Conservation (phyloP, 2,113 vertebrate genomes). For the Barbus barbus region DNA sequence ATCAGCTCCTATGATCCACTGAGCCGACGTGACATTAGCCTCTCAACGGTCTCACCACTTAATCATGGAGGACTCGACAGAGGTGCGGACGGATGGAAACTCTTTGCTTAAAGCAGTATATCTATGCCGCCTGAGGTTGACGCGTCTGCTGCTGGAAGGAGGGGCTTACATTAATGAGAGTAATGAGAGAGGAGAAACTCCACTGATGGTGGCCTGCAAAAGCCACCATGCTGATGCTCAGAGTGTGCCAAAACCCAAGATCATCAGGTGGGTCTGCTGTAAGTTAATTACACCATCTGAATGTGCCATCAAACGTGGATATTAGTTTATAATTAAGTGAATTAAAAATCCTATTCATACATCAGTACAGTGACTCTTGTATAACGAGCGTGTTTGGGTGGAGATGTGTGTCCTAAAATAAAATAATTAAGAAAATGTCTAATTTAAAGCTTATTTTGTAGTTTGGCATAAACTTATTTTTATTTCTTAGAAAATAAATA, state of each 20-base stretch:
- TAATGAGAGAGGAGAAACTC: constrained; percentile 88
- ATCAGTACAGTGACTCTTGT: not conserved
- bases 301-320: not conserved
- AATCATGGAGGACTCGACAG: constrained; percentile 72
- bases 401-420: not conserved
- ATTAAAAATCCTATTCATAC: not conserved
- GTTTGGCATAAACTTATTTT: not conserved
- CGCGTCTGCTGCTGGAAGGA: constrained; percentile 86
- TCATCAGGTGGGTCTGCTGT: constrained; percentile 76
- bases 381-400: not conserved
- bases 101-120: constrained; percentile 89
- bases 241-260: constrained; percentile 85
- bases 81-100: constrained; percentile 81
- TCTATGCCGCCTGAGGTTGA: constrained; percentile 85
- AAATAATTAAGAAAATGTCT: not conserved
- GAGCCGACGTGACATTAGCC: constrained; percentile 3
- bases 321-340: not conserved
- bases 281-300: not conserved
- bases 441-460: not conserved
- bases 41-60: constrained; percentile 38
- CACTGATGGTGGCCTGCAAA: constrained; percentile 88
- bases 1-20: constrained; percentile 30
- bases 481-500: not conserved
- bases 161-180: constrained; percentile 88
- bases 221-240: constrained; percentile 82